A percentile compares a stretch with the other conserved stretches of the same genome.
These are phyloP conservation scores for Calyptommatus sinebrachiatus DNA, from an alignment of 2,113 vertebrate species.

Conservation along the genomic window DNA sequence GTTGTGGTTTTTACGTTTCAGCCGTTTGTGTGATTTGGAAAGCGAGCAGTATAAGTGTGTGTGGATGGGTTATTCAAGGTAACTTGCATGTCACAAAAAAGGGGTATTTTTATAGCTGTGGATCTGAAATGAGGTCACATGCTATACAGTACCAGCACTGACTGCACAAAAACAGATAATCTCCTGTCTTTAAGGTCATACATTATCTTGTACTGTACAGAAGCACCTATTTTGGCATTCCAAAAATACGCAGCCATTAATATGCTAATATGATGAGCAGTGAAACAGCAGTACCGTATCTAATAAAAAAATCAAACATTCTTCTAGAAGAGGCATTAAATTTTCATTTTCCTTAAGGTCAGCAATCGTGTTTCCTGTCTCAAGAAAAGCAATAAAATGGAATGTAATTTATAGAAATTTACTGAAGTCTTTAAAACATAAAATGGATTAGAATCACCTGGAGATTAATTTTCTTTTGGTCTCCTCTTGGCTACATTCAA, in stretches of 20 bases:
- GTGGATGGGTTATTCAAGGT: constrained; percentile 75
- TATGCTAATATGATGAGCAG: constrained; percentile 35
- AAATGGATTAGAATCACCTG: constrained; percentile 12
- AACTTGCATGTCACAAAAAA: constrained; percentile 61
- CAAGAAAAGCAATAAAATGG: constrained; percentile 48
- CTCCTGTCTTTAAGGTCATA: constrained; percentile 43
- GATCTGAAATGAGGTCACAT: constrained; percentile 51
- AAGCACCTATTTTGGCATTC: constrained; percentile 42
- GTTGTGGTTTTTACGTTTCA: constrained; percentile 72
- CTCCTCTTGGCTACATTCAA: constrained; percentile 5
- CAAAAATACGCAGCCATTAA: constrained; percentile 58
- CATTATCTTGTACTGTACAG: constrained; percentile 39
- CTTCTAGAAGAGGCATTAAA: constrained; percentile 46
- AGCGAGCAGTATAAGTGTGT: constrained; percentile 68
- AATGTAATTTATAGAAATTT: constrained; percentile 27
- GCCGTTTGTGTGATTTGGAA: constrained; percentile 79
- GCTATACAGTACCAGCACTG: constrained; percentile 45
- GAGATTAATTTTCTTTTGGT: constrained; percentile 34
- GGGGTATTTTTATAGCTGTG: constrained; percentile 57
- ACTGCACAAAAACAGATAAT: constrained; percentile 35
- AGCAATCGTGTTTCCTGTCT: constrained; percentile 33
- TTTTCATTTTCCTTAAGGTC: constrained; percentile 47
- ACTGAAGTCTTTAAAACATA: constrained; percentile 38
- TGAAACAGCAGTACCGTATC: constrained; percentile 40
- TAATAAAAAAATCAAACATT: constrained; percentile 53